Base-by-base conservation (phyloP, 1,140 invertebrate species). In the Eumaeus atala region DNA sequence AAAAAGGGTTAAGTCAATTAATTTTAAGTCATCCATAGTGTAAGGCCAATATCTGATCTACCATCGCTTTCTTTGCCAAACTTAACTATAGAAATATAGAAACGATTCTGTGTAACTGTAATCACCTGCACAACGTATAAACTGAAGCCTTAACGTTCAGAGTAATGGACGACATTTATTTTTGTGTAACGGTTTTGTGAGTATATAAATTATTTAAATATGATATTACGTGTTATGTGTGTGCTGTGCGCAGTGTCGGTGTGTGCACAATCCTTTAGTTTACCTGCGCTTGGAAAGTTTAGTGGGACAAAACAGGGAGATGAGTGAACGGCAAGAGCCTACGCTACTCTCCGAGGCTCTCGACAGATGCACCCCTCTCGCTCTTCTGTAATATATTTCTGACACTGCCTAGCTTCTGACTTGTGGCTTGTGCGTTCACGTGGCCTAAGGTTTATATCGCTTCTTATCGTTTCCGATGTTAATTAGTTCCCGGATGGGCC, bases 21-120 rank as follows among this genome's bases (percentile, higher is more conserved):
- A 72, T 80, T 86, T 86, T 81, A 84, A 86, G 83, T 86, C 80
- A 86, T 84, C 72, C 77, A 76, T 86, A 84, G 72, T 50, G 21
- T 62, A 76, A 82, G 78, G 76, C 67, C 61, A 67, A 65, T 58
- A 58, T 66, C 65, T 58, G 61, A 54, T 49, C 59, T 55, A 64
- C 61, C 68, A 74, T 77, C 67, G 77, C 77, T 85, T 85, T 63
- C 62, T 83, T 80, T 70, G 76, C 74, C 72, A 78, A 80, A 72
- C 60, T 55, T 74, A 67, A 72, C 54, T 69, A 65, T 68, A 70
- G 59, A 56, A 64, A 72, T 67, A 58, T 75, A 64, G 62, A 67
- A 70, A 66, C 49, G 62, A 69, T 67, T 72, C 65, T 60, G 66
- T 68, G 62, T 68, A 70, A 69, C 68, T 62, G 66, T 68, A 64